phyloP scores from a whole-genome alignment of 2,113 vertebrate species.

The Sclerurus mexicanus region DNA sequence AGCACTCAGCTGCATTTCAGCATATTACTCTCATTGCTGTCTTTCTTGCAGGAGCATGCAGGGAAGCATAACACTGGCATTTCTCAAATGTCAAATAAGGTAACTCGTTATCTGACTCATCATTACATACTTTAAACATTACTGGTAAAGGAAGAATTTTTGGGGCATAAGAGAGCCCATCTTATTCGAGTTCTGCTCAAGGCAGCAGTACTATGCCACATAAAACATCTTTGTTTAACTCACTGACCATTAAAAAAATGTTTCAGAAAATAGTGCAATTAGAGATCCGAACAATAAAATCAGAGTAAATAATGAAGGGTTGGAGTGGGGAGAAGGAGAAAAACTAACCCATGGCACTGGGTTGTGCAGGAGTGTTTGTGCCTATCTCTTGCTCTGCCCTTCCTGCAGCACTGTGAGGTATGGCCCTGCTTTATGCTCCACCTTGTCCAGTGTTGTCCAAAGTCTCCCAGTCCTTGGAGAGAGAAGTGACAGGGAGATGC shows the following conservation, averaged over 20 bases:
- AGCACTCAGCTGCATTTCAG: neutral
- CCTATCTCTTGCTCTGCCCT: neutral
- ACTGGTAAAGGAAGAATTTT: neutral
- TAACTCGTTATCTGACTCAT: neutral
- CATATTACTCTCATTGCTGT: neutral
- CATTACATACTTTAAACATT: neutral
- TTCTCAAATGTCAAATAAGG: conserved; percentile 31
- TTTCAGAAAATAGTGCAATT: neutral
- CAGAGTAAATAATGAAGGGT: neutral
- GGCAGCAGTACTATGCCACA: neutral
- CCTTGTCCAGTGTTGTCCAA: neutral
- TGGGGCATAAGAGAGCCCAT: neutral
- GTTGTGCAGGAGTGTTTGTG: neutral
- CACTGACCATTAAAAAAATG: neutral
- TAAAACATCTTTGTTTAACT: neutral
- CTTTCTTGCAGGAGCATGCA: neutral
- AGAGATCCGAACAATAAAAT: neutral
- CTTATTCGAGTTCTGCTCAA: neutral
- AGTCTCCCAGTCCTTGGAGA: neutral
- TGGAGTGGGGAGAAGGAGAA: neutral
- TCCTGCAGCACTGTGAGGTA: neutral
- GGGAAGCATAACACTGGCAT: neutral
- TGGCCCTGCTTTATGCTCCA: neutral
- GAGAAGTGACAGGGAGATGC: neutral
- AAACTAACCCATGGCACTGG: neutral